Conservation (phyloP, 2,113 vertebrate genomes). For the Gasterosteus aculeatus region DNA sequence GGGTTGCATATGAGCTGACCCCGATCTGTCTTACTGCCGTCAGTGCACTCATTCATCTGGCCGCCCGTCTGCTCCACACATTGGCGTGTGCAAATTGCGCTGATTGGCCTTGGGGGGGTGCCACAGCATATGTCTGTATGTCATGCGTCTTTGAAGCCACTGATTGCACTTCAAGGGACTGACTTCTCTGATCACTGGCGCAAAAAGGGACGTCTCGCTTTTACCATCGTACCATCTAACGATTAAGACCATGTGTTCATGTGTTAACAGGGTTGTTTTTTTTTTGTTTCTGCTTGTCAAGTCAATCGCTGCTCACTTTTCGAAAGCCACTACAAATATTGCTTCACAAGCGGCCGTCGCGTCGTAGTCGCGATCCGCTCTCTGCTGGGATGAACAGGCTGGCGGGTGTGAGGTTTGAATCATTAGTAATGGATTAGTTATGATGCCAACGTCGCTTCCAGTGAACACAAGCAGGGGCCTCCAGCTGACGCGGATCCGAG, state of each 20-base stretch:
- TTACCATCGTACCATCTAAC: background rate
- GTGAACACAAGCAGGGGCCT: background rate
- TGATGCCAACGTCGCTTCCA: background rate
- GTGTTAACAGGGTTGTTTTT: too few species aligned
- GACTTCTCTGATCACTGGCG: background rate
- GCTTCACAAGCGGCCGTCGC: slow-evolving; percentile 2
- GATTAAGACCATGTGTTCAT: slow-evolving; percentile 1
- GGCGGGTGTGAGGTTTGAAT: background rate
- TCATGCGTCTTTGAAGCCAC: slow-evolving; percentile 37
- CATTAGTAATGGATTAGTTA: background rate
- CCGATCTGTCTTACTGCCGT: slow-evolving; percentile 17
- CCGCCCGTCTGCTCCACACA: slow-evolving; percentile 46
- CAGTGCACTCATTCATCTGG: slow-evolving; percentile 37
- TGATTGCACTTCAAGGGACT: slow-evolving; percentile 28
- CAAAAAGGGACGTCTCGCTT: background rate
- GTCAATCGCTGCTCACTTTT: background rate
- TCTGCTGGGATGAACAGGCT: background rate
- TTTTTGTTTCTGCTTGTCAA: background rate
- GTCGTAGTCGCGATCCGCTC: slow-evolving; percentile 3
- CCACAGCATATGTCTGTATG: slow-evolving; percentile 52
- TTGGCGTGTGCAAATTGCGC: slow-evolving; percentile 30
- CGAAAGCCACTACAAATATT: slow-evolving; percentile 8
- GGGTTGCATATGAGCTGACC: slow-evolving; percentile 18
- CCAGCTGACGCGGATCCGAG: background rate
- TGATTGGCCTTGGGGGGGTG: slow-evolving; percentile 43